These are phyloP conservation scores for Chelmon rostratus DNA, from an alignment of 2,797 vertebrate species.

Conservation along the genomic window DNA sequence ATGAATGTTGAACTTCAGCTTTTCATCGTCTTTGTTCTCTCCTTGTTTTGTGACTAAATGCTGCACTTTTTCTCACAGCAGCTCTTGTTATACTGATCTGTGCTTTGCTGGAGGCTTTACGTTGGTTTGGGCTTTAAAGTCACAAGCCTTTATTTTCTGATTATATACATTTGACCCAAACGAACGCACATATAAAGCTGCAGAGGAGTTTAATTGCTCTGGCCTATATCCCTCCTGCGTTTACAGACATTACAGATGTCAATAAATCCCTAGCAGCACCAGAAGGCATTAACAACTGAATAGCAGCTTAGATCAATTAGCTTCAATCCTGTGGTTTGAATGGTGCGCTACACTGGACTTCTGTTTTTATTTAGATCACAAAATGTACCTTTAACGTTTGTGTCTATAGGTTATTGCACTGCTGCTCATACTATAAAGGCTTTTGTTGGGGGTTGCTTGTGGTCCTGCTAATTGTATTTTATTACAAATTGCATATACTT, in stretches of 20 bases:
- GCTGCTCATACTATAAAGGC: not conserved
- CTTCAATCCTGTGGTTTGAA: too few species aligned
- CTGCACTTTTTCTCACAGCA: conserved; percentile 22
- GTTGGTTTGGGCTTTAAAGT: not conserved
- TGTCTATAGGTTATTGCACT: not conserved
- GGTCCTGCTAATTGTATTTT: not conserved
- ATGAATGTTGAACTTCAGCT: conserved; percentile 16
- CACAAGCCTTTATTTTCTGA: not conserved
- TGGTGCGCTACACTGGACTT: not conserved
- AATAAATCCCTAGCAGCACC: not conserved
- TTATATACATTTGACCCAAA: not conserved
- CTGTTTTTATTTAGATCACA: not conserved
- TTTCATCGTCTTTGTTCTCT: conserved; percentile 6
- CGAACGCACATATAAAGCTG: not conserved
- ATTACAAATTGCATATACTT: too few species aligned
- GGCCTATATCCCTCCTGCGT: not conserved
- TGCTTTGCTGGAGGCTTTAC: not conserved
- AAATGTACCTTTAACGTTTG: not conserved
- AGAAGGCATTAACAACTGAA: not conserved
- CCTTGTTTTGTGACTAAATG: conserved; percentile 31
- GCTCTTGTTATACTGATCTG: not conserved
- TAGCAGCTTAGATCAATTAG: not conserved
- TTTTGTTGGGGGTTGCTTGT: too few species aligned
- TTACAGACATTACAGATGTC: not conserved
- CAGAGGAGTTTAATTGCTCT: not conserved